Evolutionary conservation across 2,797 vertebrate genomes (phyloP).

Genomic region (Monodelphis domestica): DNA sequence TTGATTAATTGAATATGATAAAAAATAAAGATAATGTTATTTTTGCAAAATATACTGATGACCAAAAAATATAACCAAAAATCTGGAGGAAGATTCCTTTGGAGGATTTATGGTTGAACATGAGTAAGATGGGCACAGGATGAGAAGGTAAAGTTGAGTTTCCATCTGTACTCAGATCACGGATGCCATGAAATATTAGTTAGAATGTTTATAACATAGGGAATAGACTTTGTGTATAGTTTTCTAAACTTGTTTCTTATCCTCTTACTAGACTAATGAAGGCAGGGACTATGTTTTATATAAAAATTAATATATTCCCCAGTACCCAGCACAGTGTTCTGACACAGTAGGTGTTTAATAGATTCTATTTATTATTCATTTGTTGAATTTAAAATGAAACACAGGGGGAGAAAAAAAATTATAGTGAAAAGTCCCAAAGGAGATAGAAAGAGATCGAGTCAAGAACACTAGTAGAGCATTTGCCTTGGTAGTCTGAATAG

Average conservation of each 20-base stretch:
- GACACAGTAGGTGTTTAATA: not conserved
- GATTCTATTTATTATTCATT: not conserved
- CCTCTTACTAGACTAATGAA: not conserved
- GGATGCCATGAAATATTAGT: not conserved
- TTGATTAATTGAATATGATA: not conserved
- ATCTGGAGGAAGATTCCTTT: no score
- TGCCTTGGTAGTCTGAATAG: not conserved
- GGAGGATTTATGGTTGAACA: no score
- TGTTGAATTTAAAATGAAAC: not conserved
- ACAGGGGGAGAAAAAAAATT: not conserved
- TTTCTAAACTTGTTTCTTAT: not conserved
- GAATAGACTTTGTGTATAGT: not conserved
- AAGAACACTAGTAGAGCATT: not conserved
- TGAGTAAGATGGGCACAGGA: not conserved
- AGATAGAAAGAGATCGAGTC: not conserved
- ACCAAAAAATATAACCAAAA: no score
- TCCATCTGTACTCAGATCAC: not conserved
- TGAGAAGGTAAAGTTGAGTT: not conserved
- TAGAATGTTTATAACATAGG: not conserved
- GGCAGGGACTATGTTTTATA: not conserved
- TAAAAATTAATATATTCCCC: not conserved
- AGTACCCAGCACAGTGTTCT: not conserved
- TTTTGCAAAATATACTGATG: no score
- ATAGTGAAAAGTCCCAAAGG: not conserved
- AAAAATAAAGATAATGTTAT: not conserved